Conservation (phyloP, 2,113 vertebrate genomes). For the Bujurquina vittata region DNA sequence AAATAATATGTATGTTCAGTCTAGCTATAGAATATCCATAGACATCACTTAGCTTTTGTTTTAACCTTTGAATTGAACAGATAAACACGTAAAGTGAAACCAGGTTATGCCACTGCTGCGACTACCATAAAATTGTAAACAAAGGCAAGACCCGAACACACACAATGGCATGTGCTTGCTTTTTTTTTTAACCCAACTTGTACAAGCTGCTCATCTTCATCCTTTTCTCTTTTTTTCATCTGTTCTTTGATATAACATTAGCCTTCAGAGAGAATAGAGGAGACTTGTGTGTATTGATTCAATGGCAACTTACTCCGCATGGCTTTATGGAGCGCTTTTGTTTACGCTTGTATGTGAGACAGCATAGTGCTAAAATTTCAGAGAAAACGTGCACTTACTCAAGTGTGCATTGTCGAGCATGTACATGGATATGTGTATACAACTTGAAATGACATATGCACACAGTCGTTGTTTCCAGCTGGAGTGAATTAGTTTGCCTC, state of each 20-base stretch:
- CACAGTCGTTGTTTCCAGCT: constrained; percentile 31
- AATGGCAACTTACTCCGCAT: not conserved
- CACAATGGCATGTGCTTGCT: not conserved
- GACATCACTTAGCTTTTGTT: not conserved
- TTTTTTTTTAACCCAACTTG: not conserved
- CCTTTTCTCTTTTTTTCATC: not conserved
- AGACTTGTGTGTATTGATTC: not conserved
- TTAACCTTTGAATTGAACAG: not conserved
- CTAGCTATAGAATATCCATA: not conserved
- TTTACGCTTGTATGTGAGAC: not conserved
- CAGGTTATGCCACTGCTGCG: not conserved
- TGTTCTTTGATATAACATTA: not conserved
- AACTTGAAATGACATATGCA: constrained; percentile 10
- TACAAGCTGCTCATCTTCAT: not conserved
- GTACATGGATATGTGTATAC: not conserved
- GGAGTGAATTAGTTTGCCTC: constrained; percentile 47
- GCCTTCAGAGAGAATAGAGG: not conserved
- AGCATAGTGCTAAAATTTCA: not conserved
- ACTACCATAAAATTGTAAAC: not conserved
- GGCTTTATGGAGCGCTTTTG: not conserved
- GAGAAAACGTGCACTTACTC: not conserved
- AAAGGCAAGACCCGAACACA: not conserved
- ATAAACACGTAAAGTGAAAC: not conserved
- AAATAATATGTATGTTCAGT: not conserved
- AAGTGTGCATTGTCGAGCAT: not conserved